Base-by-base conservation (phyloP, 1,140 invertebrate species). In the Drosophila tani region DNA sequence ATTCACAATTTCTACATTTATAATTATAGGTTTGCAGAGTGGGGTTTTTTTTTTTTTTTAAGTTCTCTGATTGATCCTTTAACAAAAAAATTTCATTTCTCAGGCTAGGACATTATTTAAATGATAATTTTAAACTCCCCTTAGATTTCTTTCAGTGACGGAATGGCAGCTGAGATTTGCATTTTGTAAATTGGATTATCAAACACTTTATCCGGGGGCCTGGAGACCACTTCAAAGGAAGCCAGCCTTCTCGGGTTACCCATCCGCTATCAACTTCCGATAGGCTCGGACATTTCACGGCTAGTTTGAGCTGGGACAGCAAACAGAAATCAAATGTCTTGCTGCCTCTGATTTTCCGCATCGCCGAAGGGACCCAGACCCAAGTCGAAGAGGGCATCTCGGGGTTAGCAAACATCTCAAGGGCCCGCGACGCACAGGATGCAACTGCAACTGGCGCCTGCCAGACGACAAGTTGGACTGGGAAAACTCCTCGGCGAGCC, bases 241-340 rank as follows among this genome's bases (percentile, higher is more conserved):
- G 77, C 60, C 57, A 64, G 46, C 68, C 55, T 65, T 75, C 81
- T 88, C 65, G 81, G 64, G 81, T 88, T 90, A 88, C 51, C 27
- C 49, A 21, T 43, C 45, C 46, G 84, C 64, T 84, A 88, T 90
- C 85, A 67, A 79, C 84, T 88, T 88, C 84, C 84, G 85, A 87
- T 88, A 84, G 85, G 75, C 75, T 59, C 50, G 79, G 85, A 88
- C 79, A 90, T 90, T 90, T 90, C 86, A 90, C 76, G 85, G 58
- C 63, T 65, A 85, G 86, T 90, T 90, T 83, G 67, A 64, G 59
- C 66, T 69, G 60, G 64, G 60, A 82, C 47, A 82, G 71, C 85
- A 90, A 85, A 90, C 85, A 90, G 66, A 90, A 90, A 91, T 90
- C 79, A 90, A 90, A 90, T 82, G 85, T 68, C 50, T 82, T 57